These are phyloP conservation scores for Drosophila prostipennis DNA, from an alignment of 2,888 invertebrate genomes.

Conservation along the genomic window DNA sequence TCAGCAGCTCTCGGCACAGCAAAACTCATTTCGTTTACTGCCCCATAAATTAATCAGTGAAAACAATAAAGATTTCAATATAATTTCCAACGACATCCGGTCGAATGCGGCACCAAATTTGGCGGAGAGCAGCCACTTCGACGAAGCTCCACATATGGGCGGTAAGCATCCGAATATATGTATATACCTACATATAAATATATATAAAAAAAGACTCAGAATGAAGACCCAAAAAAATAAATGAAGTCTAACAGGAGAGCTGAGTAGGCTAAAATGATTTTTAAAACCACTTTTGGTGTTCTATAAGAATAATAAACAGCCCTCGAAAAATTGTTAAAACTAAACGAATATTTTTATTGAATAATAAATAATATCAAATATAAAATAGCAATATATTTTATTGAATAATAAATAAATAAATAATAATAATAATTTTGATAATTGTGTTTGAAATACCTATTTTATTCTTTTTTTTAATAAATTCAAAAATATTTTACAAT, in stretches of 20 bases:
- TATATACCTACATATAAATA: slow-evolving; percentile 5
- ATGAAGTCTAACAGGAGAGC: neutral
- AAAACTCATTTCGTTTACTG: slow-evolving; percentile 51
- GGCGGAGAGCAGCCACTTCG: slow-evolving; percentile 47
- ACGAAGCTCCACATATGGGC: slow-evolving; percentile 37
- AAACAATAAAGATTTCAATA: slow-evolving; percentile 56
- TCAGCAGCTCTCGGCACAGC: neutral
- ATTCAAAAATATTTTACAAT: no score
- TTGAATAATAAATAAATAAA: no score
- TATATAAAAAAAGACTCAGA: slow-evolving; percentile 7
- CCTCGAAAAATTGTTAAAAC: no score
- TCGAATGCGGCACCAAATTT: slow-evolving; percentile 52
- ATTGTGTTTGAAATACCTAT: no score
- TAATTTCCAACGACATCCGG: slow-evolving; percentile 59
- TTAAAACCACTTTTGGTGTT: neutral
- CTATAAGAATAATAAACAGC: no score
- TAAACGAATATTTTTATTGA: no score
- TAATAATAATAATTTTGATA: no score
- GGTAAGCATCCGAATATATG: slow-evolving; percentile 17
- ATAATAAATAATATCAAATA: no score
- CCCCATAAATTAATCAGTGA: slow-evolving; percentile 54
- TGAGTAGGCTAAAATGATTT: neutral
- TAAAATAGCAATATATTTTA: no score
- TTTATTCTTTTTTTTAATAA: no score
- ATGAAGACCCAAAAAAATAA: slow-evolving; percentile 36